phyloP scores from a whole-genome alignment of 2,113 vertebrate species.

The Dicrurus megarhynchus region DNA sequence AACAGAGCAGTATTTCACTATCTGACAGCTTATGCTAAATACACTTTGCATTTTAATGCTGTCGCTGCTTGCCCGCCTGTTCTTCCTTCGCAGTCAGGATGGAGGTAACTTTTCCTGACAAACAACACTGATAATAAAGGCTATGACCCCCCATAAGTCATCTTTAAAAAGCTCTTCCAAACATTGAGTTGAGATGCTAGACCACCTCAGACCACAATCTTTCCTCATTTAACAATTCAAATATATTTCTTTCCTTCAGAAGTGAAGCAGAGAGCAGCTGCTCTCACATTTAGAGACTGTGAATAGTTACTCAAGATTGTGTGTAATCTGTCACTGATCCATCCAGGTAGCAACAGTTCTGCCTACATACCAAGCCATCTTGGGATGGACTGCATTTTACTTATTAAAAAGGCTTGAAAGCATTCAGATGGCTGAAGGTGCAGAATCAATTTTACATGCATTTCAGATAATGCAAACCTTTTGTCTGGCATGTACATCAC shows the following conservation, averaged over 20 bases:
- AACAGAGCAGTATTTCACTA: background rate
- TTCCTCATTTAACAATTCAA: background rate
- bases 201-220: background rate
- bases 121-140: background rate
- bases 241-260: background rate
- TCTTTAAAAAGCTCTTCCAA: background rate
- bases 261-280: background rate
- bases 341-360: background rate
- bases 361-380: background rate
- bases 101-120: background rate
- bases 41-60: conserved; percentile 3
- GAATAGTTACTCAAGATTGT: background rate
- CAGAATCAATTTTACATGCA: background rate
- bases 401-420: background rate
- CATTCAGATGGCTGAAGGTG: background rate
- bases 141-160: background rate
- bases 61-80: background rate
- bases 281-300: background rate
- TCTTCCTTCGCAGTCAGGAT: background rate
- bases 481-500: background rate
- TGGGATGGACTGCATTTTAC: background rate
- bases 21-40: conserved; percentile 19
- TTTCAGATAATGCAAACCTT: background rate
- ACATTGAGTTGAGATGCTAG: background rate
- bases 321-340: background rate